phyloP scores from a whole-genome alignment of 23 tunicate species.

The Ciona savignyi region DNA sequence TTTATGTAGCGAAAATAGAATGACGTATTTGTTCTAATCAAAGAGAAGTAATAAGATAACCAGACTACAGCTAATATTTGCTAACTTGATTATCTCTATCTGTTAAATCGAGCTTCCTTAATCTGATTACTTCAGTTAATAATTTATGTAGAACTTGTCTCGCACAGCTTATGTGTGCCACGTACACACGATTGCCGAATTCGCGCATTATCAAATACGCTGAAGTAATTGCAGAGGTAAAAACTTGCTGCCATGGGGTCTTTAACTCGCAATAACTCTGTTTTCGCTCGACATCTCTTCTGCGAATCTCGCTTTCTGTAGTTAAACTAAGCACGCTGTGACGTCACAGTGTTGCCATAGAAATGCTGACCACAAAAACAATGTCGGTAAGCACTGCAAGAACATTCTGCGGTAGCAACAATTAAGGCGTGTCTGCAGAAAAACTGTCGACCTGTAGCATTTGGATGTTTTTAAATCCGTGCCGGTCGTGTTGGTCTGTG shows the following conservation, averaged over 20 bases:
- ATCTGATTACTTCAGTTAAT: neutral
- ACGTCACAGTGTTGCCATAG: neutral
- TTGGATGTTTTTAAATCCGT: neutral
- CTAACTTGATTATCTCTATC: neutral
- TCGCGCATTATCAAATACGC: neutral
- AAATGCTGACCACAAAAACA: neutral
- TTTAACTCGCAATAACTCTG: neutral
- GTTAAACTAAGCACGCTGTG: neutral
- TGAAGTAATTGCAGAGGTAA: neutral
- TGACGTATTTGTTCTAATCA: too few relatives aligned
- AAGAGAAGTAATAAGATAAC: neutral
- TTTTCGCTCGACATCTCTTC: neutral
- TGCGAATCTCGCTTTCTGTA: slow-evolving; percentile 3
- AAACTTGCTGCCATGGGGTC: neutral
- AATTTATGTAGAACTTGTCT: neutral
- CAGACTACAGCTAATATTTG: neutral
- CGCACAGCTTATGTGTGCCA: neutral
- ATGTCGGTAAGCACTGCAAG: neutral
- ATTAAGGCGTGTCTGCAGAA: neutral
- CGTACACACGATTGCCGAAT: neutral
- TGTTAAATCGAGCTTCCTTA: neutral
- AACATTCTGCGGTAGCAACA: too few relatives aligned
- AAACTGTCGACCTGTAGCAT: too few relatives aligned
- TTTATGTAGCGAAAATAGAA: too few relatives aligned
- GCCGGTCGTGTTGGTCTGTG: neutral